These are phyloP conservation scores for Chaetogeoica ovagalla DNA, from an alignment of 2,888 invertebrate genomes.

Conservation along the genomic window DNA sequence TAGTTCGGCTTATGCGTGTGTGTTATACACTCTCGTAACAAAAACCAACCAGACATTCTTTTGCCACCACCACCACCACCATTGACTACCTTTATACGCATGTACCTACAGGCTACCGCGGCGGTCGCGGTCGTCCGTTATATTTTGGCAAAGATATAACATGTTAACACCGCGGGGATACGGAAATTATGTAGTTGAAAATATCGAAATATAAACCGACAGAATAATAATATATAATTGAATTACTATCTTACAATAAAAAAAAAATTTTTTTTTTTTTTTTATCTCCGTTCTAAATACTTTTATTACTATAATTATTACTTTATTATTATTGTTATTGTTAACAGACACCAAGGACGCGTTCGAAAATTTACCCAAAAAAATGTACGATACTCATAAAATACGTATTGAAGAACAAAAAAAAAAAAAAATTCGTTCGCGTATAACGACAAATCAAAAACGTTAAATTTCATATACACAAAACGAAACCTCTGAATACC, in stretches of 20 bases:
- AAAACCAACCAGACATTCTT: slow-evolving; percentile 15
- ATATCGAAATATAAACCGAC: neutral
- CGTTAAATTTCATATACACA: no score
- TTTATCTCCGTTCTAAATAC: neutral
- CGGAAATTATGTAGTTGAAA: neutral
- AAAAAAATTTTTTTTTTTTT: no score
- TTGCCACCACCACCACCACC: neutral
- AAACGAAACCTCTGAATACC: no score
- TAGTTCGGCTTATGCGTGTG: neutral
- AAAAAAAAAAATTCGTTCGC: no score
- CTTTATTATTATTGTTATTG: no score
- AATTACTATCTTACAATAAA: neutral
- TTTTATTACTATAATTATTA: neutral
- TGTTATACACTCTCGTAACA: neutral
- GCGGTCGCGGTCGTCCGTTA: neutral
- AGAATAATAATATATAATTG: neutral
- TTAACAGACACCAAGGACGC: no score
- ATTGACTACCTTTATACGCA: no score
- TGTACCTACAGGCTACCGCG: no score
- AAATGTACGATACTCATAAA: no score
- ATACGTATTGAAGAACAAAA: no score
- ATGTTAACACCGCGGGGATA: neutral
- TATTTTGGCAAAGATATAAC: neutral
- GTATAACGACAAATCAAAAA: no score
- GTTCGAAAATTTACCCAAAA: no score